Evolutionary conservation across 2,888 invertebrate species (phyloP).

Genomic region (Andrena minutula): DNA sequence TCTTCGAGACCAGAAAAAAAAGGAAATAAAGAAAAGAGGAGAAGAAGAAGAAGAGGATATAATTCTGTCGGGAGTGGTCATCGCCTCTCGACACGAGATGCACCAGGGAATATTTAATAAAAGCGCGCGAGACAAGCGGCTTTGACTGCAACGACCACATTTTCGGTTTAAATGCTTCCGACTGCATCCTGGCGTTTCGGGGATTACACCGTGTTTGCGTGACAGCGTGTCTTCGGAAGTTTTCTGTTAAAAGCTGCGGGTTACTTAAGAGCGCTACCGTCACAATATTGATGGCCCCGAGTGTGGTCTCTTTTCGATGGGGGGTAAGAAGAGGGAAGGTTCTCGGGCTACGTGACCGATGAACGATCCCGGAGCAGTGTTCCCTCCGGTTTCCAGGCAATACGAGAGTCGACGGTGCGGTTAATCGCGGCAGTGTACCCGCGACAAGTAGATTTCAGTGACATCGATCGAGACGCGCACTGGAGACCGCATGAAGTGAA

Average conservation of each 20-base stretch:
- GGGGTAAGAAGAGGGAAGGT: no score
- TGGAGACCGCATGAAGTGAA: conserved; percentile 42
- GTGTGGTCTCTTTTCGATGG: no score
- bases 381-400: background rate
- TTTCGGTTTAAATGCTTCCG: conserved; percentile 35
- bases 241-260: conserved; percentile 6
- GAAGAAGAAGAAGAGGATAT: conserved; percentile 44
- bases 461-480: conserved; percentile 50
- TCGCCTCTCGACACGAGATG: conserved; percentile 49
- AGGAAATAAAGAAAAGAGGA: conserved; percentile 20
- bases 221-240: background rate
- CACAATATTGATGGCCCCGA: no score
- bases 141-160: conserved; percentile 22
- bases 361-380: conserved; percentile 14
- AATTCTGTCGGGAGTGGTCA: conserved; percentile 65
- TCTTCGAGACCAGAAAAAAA: conserved; percentile 41
- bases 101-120: conserved; percentile 69
- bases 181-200: background rate
- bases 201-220: background rate
- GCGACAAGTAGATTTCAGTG: conserved; percentile 6
- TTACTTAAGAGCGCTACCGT: no score
- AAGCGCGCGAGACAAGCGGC: conserved; percentile 48
- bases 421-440: conserved; percentile 5
- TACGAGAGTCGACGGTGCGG: conserved; percentile 17
- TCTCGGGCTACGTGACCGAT: background rate